Base-by-base conservation (phyloP, 2,113 vertebrate species). In the Nestor notabilis region DNA sequence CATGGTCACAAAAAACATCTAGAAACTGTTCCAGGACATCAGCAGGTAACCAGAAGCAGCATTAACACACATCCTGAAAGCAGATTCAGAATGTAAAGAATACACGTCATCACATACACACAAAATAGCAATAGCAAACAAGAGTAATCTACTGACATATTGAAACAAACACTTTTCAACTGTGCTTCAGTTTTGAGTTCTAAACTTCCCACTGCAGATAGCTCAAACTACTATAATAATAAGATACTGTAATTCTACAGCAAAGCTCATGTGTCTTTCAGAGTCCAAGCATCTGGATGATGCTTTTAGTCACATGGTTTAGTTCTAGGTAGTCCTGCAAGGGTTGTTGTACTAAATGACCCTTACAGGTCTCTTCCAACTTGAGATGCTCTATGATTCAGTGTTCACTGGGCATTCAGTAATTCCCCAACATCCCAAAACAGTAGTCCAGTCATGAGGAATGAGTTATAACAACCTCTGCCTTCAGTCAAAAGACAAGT, bases 31-130 rank as follows among this genome's bases (percentile, higher is more conserved):
- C 55, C 33, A 70, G 12, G 29, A 43, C 23, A 77, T 37, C 14
- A 78, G 64, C 19, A 41, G 58, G 10, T 55, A 47, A 66, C 10
- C 28, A 53, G 46, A 72, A 56, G 8, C 16, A 68, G 24, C 41
- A 56, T 19, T 63, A 61, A 56, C 3, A 49, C 12, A 41, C 13
- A 52, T 24, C 16, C 41, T 44, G 31, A 82, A 94, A 50, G 37
- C 19, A 60, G 35, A 50, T 33, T 44, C 53, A 70, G 14, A 56
- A 44, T 10, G 18, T 44, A 64, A 89, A 56, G 20, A 55, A 87
- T 7, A 43, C 3, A 44, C 4, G 39, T 1, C 8, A 77, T 28
- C 0, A 1, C 29, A 77, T 28, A 87, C 0, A 1, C 29, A 77
- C 31, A 87, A 60, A 4, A 5, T 13, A 65, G 44, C 9, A 17